phyloP scores from a whole-genome alignment of 2,888 invertebrate species.

The Eurois occulta region DNA sequence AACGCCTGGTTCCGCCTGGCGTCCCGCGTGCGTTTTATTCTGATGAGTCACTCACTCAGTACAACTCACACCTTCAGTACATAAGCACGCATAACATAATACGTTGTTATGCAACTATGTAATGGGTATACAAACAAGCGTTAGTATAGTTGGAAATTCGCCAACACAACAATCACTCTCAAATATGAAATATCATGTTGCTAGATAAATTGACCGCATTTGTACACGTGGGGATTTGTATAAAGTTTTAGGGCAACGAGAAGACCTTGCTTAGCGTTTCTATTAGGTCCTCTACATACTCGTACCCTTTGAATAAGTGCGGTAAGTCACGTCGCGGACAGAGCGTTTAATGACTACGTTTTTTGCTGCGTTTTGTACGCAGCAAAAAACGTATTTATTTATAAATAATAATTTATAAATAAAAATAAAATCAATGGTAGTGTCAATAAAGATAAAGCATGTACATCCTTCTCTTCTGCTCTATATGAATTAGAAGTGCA shows the following conservation, averaged over 20 bases:
- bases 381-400: no score
- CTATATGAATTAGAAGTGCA: background rate
- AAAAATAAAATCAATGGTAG: background rate
- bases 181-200: slow-evolving; percentile 54
- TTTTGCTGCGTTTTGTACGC: background rate
- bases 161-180: slow-evolving; percentile 47
- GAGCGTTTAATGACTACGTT: no score
- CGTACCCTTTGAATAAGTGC: background rate
- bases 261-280: background rate
- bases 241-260: background rate
- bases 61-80: slow-evolving; percentile 27
- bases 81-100: slow-evolving; percentile 12
- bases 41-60: slow-evolving; percentile 43
- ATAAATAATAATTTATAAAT: no score
- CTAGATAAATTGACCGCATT: slow-evolving; percentile 27
- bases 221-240: slow-evolving; percentile 19
- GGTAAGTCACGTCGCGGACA: background rate
- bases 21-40: slow-evolving; percentile 1
- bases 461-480: no score
- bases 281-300: background rate
- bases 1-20: slow-evolving; percentile 9
- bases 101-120: slow-evolving; percentile 49
- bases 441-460: background rate
- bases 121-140: slow-evolving; percentile 37
- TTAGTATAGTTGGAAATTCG: slow-evolving; percentile 46